These are phyloP conservation scores for Paracentrotus lividus DNA, from an alignment of 53 echinoderm and acorn worm genomes.

Conservation along the genomic window DNA sequence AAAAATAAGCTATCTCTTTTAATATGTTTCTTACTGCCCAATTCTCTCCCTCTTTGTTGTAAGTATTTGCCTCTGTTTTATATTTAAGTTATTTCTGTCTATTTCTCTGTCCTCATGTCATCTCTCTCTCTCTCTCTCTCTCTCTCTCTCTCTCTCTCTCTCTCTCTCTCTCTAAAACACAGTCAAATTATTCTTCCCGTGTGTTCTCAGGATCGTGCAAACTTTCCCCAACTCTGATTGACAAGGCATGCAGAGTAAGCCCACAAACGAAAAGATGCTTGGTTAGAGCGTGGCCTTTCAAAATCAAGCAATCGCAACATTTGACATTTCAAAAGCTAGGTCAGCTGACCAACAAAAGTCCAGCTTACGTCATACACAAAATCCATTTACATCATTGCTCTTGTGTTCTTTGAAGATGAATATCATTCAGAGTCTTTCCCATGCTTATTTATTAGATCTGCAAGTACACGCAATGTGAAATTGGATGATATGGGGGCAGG, in stretches of 20 bases:
- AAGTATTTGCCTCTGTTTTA: no score
- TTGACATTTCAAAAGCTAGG: conserved; percentile 60
- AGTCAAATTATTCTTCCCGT: neutral
- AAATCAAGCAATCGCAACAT: conserved; percentile 52
- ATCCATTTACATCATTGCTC: conserved; percentile 36
- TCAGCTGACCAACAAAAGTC: conserved; percentile 38
- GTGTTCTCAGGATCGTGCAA: neutral
- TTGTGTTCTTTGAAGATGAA: conserved; percentile 14
- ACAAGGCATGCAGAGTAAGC: conserved; percentile 36
- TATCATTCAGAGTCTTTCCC: conserved; percentile 1
- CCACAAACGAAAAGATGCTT: neutral
- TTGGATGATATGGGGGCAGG: neutral
- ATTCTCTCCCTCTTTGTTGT: no score
- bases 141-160: neutral
- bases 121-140: neutral
- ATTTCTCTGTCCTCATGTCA: neutral
- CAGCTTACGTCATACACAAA: conserved; percentile 30
- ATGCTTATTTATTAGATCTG: conserved; percentile 51
- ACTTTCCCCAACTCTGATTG: conserved; percentile 36
- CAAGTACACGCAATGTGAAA: conserved; percentile 29
- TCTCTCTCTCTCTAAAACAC: neutral
- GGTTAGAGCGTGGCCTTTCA: conserved; percentile 41
- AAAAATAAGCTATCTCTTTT: no score
- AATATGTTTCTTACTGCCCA: no score
- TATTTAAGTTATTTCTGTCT: neutral